Evolutionary conservation across 2,113 vertebrate species (phyloP).

Genomic region (Alectura lathami): DNA sequence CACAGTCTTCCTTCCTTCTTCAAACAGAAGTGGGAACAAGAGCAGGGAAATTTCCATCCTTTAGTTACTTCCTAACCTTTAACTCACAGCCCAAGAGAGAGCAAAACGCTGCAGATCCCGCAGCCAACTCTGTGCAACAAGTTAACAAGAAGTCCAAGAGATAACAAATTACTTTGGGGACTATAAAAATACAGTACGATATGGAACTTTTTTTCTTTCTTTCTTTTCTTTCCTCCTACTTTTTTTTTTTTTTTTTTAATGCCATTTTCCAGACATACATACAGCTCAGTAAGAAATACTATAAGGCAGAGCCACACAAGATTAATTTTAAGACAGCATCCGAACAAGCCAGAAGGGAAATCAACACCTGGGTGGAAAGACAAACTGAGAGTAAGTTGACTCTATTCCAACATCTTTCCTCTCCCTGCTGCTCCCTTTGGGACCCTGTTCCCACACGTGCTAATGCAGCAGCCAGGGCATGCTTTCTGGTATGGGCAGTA

Average conservation of each 20-base stretch:
- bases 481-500: accelerated
- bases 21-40: neutral
- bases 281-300: conserved; percentile 69
- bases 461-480: neutral
- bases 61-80: neutral
- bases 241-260: neutral
- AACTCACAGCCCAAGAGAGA: neutral
- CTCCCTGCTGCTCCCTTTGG: neutral
- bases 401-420: neutral
- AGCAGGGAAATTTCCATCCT: neutral
- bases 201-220: neutral
- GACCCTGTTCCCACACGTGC: neutral
- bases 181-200: neutral
- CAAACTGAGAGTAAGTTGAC: conserved; percentile 73
- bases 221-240: neutral
- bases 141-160: neutral
- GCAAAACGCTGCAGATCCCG: neutral
- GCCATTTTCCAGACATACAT: conserved; percentile 70
- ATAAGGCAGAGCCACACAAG: conserved; percentile 62
- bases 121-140: neutral
- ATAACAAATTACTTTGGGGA: neutral
- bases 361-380: conserved; percentile 75
- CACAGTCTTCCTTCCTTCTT: neutral
- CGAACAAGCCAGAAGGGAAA: conserved; percentile 61
- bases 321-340: conserved; percentile 62